A percentile compares a stretch with the other conserved stretches of the same genome.
Evolutionary conservation across 2,113 vertebrate genomes (phyloP).

Genomic region (Atractosteus spatula): DNA sequence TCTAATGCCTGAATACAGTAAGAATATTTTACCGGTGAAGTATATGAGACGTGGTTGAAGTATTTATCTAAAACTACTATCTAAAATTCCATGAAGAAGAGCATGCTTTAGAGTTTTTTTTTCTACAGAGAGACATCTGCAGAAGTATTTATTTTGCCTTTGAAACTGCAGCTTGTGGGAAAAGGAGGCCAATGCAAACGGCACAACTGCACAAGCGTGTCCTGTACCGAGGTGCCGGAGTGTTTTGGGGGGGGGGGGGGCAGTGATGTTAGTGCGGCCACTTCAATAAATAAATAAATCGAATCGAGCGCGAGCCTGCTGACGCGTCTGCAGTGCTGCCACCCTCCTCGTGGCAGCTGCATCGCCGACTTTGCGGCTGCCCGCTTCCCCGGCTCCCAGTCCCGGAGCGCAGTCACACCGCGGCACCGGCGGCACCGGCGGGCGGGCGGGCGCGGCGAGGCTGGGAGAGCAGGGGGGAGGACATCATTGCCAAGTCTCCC

Average conservation of each 20-base stretch:
- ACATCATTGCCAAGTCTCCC: slow-evolving; percentile 22
- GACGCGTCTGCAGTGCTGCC: slow-evolving; percentile 29
- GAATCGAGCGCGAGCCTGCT: slow-evolving; percentile 12
- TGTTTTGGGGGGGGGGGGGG: slow-evolving; percentile 32
- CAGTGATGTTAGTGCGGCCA: slow-evolving; percentile 45
- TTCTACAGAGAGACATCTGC: too few relatives aligned
- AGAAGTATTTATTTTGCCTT: too few relatives aligned
- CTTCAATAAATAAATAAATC: slow-evolving; percentile 8
- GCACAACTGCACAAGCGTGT: background rate
- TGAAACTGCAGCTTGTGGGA: slow-evolving; percentile 3
- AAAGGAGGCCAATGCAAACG: slow-evolving; percentile 11
- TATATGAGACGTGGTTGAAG: too few relatives aligned
- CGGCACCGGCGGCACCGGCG: too few relatives aligned
- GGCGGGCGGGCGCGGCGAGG: background rate
- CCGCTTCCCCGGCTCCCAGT: background rate
- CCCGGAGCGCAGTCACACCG: background rate
- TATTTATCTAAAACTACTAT: too few relatives aligned
- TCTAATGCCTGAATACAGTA: too few relatives aligned
- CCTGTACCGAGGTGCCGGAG: background rate
- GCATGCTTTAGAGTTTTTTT: too few relatives aligned
- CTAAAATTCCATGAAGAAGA: too few relatives aligned
- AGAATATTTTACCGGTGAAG: too few relatives aligned
- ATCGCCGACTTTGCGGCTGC: slow-evolving; percentile 44
- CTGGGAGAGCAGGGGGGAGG: slow-evolving; percentile 20
- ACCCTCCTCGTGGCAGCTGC: slow-evolving; percentile 55